A percentile compares a stretch with the other conserved stretches of the same genome.
These are phyloP conservation scores for Chaenogobius annularis DNA, from an alignment of 2,113 vertebrate species.

Conservation along the genomic window DNA sequence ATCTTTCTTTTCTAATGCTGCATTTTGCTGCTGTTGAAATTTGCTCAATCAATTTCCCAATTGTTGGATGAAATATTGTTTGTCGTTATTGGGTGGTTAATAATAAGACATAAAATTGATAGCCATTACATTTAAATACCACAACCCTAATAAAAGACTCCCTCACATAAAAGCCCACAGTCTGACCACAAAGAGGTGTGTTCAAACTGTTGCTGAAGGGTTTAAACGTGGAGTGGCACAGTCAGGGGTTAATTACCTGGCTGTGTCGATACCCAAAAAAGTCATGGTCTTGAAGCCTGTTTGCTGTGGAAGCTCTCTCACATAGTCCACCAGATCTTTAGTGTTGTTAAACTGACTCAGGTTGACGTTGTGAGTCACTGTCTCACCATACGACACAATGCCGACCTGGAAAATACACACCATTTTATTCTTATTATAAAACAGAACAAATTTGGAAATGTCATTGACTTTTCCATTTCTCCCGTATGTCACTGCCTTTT, in stretches of 20 bases:
- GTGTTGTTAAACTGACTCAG: constrained; percentile 87
- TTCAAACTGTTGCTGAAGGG: not conserved
- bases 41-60: not conserved
- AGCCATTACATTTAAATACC: not conserved
- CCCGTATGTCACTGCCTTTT: not conserved
- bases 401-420: constrained; percentile 82
- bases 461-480: constrained; percentile 9
- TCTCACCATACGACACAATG: constrained; percentile 91
- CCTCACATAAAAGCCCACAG: not conserved
- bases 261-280: constrained; percentile 88
- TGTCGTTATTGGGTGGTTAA: not conserved
- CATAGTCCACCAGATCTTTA: constrained; percentile 75
- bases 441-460: constrained; percentile 8
- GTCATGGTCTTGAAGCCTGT: constrained; percentile 89
- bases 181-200: not conserved
- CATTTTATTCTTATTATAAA: constrained; percentile 14
- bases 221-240: not conserved
- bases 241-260: constrained; percentile 78
- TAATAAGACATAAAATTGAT: not conserved
- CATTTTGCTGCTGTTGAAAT: not conserved
- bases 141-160: not conserved
- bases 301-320: constrained; percentile 79
- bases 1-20: not conserved
- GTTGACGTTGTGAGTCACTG: constrained; percentile 89
- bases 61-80: too few species aligned